These are phyloP conservation scores for Pandemis corylana DNA, from an alignment of 2,888 invertebrate species.

Conservation along the genomic window DNA sequence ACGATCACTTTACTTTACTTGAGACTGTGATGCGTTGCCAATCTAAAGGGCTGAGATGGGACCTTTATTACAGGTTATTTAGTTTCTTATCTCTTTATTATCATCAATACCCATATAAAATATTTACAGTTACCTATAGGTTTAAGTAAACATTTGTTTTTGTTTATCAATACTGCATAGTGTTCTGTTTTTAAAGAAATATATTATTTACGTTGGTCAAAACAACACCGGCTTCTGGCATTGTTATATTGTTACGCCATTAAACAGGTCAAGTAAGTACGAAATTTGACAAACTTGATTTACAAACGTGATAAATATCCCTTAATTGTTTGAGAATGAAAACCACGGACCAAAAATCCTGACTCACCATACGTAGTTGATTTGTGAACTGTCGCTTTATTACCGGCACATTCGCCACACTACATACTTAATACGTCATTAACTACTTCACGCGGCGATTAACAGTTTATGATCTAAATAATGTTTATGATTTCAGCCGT, in stretches of 20 bases:
- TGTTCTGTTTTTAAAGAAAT: too few relatives aligned
- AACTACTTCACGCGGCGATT: constrained; percentile 61
- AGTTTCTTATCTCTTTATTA: too few relatives aligned
- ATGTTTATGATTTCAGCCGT: constrained; percentile 64
- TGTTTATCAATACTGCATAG: too few relatives aligned
- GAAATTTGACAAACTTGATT: not conserved
- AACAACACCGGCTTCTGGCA: not conserved
- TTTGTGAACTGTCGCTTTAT: constrained; percentile 16
- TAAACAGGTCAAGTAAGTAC: not conserved
- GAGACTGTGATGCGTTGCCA: too few relatives aligned
- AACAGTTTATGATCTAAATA: constrained; percentile 65
- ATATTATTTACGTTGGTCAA: not conserved
- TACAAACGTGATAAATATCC: not conserved
- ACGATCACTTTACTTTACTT: too few relatives aligned
- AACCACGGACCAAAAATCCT: not conserved
- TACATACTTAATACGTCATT: constrained; percentile 44
- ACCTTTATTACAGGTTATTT: too few relatives aligned
- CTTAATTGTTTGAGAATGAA: not conserved
- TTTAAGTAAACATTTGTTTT: too few relatives aligned
- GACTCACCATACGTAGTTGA: not conserved
- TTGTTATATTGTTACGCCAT: not conserved
- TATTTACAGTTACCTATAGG: too few relatives aligned
- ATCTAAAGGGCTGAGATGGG: too few relatives aligned
- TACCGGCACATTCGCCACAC: constrained; percentile 41
- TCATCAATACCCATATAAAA: too few relatives aligned